Percentiles rank a stretch among this genome's conserved stretches.
phyloP scores from a whole-genome alignment of 2,113 vertebrate genomes.

The Collichthys lucidus region DNA sequence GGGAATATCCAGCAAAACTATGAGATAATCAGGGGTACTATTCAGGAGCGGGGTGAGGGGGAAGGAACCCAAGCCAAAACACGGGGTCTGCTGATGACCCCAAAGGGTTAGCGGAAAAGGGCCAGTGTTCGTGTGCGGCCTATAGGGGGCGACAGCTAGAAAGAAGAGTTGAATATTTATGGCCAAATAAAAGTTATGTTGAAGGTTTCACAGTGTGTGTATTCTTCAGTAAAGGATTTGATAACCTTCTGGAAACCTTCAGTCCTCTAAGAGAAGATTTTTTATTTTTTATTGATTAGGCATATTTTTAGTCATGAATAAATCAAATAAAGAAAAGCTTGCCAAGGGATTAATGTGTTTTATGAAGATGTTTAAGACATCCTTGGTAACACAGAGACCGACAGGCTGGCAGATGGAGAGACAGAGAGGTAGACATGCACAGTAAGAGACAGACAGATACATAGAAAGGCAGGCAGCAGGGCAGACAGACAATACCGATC shows the following conservation, averaged over 20 bases:
- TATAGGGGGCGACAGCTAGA: slow-evolving; percentile 63
- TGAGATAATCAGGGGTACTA: slow-evolving; percentile 86
- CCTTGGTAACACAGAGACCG: slow-evolving; percentile 12
- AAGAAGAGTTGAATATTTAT: slow-evolving; percentile 5
- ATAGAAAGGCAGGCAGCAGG: slow-evolving; percentile 21
- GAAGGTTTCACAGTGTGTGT: not conserved
- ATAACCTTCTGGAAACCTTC: not conserved
- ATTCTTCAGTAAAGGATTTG: not conserved
- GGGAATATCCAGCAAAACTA: slow-evolving; percentile 83
- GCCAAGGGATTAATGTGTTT: slow-evolving; percentile 8
- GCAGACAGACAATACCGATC: slow-evolving; percentile 49
- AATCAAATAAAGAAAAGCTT: slow-evolving; percentile 28
- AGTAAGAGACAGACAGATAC: slow-evolving; percentile 25
- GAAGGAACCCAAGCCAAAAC: slow-evolving; percentile 62
- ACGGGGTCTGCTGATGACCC: slow-evolving; percentile 59
- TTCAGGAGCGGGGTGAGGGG: slow-evolving; percentile 60
- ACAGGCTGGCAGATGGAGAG: slow-evolving; percentile 17
- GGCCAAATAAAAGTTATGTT: slow-evolving; percentile 5
- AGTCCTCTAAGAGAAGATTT: slow-evolving; percentile 4
- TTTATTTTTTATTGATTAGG: slow-evolving; percentile 23
- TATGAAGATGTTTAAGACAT: slow-evolving; percentile 27
- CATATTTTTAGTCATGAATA: slow-evolving; percentile 10
- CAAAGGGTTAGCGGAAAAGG: slow-evolving; percentile 33
- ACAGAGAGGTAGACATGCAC: not conserved
- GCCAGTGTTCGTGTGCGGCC: slow-evolving; percentile 23